Evolutionary conservation across 2,888 invertebrate genomes (phyloP), one percentile per base, ranked within the genome.

Genomic region (Apamea monoglypha): DNA sequence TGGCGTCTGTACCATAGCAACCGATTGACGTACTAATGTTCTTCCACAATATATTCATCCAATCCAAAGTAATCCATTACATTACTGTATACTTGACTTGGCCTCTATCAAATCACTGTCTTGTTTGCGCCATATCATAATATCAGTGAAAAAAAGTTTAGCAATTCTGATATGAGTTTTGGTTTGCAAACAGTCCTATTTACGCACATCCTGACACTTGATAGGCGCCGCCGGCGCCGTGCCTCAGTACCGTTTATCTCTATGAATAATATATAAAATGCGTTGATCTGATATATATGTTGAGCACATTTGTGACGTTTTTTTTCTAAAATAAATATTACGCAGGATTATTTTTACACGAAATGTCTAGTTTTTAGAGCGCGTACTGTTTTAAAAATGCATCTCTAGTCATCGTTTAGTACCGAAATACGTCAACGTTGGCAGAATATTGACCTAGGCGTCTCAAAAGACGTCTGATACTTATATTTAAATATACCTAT

Each of bases 131-230:
- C 64, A 69, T 77, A 76, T 47, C 29, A 36, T 56, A 16, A n/a
- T 80, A 86, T 77, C 79, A 61, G 82, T 76, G 76, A 78, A 81
- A 76, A 74, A 73, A 81, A 81, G 74, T 84, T 85, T 84, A 68
- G 82, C 80, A 87, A 84, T 86, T 82, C 74, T 80, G 69, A 90
- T 85, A 44, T 76, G 29, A 83, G 79, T 88, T 92, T 93, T 90
- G 90, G 83, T 90, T 92, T 91, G 90, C 90, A 89, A 92, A 92
- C 90, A 85, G 59, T 64, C 40, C 53, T 83, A 87, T 87, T 92
- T 92, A 90, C 93, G 91, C 83, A 89, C 80, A 82, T 82, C 78
- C 66, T 90, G 88, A 86, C 87, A 66, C 78, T 63, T 90, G 88
- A 86, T 87, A 66, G 86, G 66, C 59, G 87, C 67, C 73, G n/a